Base-by-base conservation (phyloP, 2,888 invertebrate species). In the Phalera bucephala region DNA sequence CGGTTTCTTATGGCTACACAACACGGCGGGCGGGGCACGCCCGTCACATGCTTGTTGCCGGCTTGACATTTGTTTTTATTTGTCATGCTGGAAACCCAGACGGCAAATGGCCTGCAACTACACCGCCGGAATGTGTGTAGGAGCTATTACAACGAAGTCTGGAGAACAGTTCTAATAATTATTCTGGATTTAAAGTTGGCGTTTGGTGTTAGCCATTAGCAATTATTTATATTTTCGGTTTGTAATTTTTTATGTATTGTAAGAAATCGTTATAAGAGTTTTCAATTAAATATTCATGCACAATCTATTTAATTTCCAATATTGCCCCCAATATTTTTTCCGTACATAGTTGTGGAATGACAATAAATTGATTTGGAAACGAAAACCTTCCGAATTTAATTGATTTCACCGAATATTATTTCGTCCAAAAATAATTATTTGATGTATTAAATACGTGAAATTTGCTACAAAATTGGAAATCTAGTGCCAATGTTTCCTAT, bases 271-370 rank as follows among this genome's bases (percentile, higher is more conserved):
- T 21, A n/a, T 21, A 21, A 8, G 21, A 5, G 3, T 7, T 23
- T 23, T n/a, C n/a, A 6, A 29, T 25, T n/a, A 9, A 17, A 17
- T 17, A 2, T 26, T 26, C 15, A 41, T 44, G 33, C 37, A 46
- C 38, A 42, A 54, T 40, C 32, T 32, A 4, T 30, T 31, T 27
- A n/a, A 17, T 9, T n/a, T 10, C 28, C 15, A 23, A 25, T 33
- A 38, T 38, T 31, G 39, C 42, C 51, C 50, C 54, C 49, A n/a
- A n/a, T 47, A 33, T 43, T 37, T 46, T 52, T 50, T 49, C 52
- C 51, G 45, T 67, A 70, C 67, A 66, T 77, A 74, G 74, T 83
- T 79, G 83, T 86, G 84, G 72, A 74, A 67, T 68, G 86, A 86
- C 86, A 86, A 85, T 86, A 85, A 58, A 80, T 68, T 61, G 42